Conservation (phyloP, 2,797 vertebrate species). For the Rhynchotus rufescens region DNA sequence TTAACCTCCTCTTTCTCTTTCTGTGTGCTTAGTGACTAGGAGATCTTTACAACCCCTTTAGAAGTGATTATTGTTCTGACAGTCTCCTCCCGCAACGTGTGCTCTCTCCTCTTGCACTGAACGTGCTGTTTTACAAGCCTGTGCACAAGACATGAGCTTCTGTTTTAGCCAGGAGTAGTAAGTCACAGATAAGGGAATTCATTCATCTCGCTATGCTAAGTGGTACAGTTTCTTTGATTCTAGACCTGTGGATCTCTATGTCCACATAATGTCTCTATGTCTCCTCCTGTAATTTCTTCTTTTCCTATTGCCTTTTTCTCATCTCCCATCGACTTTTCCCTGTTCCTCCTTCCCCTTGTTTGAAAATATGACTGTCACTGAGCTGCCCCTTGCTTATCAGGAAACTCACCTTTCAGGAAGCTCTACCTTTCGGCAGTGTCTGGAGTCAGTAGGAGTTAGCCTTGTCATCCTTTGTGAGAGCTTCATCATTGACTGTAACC, state of each 20-base stretch:
- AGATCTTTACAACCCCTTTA: slow-evolving; percentile 31
- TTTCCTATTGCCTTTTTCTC: accelerated
- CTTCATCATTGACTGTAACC: slow-evolving; percentile 49
- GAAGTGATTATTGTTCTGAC: slow-evolving; percentile 27
- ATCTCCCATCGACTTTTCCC: background rate
- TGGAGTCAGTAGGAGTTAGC: slow-evolving; percentile 42
- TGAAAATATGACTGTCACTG: slow-evolving; percentile 1
- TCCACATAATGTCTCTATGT: too few species aligned
- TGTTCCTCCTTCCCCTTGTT: background rate
- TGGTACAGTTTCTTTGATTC: slow-evolving; percentile 12
- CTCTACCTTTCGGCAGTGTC: slow-evolving; percentile 20
- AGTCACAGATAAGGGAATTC: slow-evolving; percentile 3
- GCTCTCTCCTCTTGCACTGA: background rate
- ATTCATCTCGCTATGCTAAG: background rate
- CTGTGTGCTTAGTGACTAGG: background rate
- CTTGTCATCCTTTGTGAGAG: slow-evolving; percentile 57
- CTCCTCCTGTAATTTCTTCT: background rate
- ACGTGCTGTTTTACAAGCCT: background rate
- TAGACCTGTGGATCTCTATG: background rate
- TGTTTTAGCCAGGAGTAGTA: background rate
- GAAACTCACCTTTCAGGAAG: slow-evolving; percentile 32
- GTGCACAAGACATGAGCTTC: background rate
- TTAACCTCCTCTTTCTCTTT: slow-evolving; percentile 31
- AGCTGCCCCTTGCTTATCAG: slow-evolving; percentile 22
- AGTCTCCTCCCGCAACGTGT: background rate